Base-by-base conservation (phyloP, 2,888 invertebrate genomes). In the Leucoptera coffeella region DNA sequence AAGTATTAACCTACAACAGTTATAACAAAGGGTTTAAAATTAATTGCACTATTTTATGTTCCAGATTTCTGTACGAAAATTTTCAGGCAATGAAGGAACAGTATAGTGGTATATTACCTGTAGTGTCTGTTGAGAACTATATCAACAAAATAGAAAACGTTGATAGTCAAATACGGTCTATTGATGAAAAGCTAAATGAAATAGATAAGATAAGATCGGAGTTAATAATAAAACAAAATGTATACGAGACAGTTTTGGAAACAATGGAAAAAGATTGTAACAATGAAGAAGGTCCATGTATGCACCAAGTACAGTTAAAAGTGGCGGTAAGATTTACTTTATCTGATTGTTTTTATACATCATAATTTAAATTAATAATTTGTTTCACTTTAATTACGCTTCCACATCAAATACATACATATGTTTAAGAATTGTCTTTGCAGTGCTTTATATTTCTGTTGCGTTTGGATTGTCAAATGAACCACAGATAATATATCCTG, bases 71-170 rank as follows among this genome's bases (percentile, higher is more conserved):
- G 38, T 52, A 48, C 30, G 54, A 62, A 37, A 41, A 62, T 19
- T 39, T 69, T 40, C 55, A 62, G 41, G 40, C 43, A 11, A 36
- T 72, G 7, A 45, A 64, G 26, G 50, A 57, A 29, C 67, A 72
- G 36, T 72, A 72, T 38, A 58, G 64, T 33, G 65, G 69, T 12
- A 41, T 52, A 33, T 20, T 69, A 29, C 71, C 72, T 3, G 30
- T 60, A 4, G 38, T 43, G 15, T 53, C 59, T 2, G 32, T 61
- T 10, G 69, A 71, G 43, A 56, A 50, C 28, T 62, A 57, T 41
- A 27, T 58, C 2, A 52, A 53, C 26, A 50, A 44, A 34, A 32
- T 51, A 9, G 52, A 58, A 47, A 57, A 62, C 28, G 22, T 53
- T 15, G 40, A 42, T 22, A 45, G 49, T 9, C 59, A 58, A 41